phyloP scores from a whole-genome alignment of 2,888 invertebrate species.

The Limnephilus lunatus region DNA sequence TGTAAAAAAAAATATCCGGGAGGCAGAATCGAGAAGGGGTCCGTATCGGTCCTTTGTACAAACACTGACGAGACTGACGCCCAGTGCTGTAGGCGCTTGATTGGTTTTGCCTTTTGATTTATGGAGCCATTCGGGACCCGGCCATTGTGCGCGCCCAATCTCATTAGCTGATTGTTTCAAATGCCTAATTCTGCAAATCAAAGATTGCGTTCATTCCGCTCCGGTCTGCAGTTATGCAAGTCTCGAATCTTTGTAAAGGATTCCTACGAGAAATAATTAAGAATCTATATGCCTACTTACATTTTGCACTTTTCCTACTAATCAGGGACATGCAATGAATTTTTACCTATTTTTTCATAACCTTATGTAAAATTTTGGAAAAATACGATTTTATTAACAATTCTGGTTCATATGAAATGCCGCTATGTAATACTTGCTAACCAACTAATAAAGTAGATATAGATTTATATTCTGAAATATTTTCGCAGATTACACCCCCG shows the following conservation, averaged over 20 bases:
- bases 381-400: too few relatives aligned
- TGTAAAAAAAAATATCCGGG: constrained; percentile 60
- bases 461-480: too few relatives aligned
- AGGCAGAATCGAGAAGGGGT: constrained; percentile 76
- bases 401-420: too few relatives aligned
- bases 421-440: too few relatives aligned
- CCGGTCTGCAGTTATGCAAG: neutral
- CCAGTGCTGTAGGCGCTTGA: constrained; percentile 71
- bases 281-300: neutral
- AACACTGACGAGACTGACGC: constrained; percentile 76
- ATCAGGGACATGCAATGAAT: too few relatives aligned
- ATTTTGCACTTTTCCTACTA: neutral
- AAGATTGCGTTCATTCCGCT: constrained; percentile 10
- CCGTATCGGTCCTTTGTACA: constrained; percentile 75
- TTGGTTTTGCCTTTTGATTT: constrained; percentile 74
- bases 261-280: neutral
- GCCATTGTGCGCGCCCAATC: constrained; percentile 47
- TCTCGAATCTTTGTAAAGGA: neutral
- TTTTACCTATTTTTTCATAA: too few relatives aligned
- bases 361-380: too few relatives aligned
- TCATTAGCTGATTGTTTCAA: constrained; percentile 54
- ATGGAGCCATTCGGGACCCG: constrained; percentile 45
- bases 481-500: too few relatives aligned
- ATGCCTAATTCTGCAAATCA: constrained; percentile 32
- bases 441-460: too few relatives aligned